Evolutionary conservation across 2,113 vertebrate genomes (phyloP), one percentile per base, ranked within the genome.

Genomic region (Galemys pyrenaicus): DNA sequence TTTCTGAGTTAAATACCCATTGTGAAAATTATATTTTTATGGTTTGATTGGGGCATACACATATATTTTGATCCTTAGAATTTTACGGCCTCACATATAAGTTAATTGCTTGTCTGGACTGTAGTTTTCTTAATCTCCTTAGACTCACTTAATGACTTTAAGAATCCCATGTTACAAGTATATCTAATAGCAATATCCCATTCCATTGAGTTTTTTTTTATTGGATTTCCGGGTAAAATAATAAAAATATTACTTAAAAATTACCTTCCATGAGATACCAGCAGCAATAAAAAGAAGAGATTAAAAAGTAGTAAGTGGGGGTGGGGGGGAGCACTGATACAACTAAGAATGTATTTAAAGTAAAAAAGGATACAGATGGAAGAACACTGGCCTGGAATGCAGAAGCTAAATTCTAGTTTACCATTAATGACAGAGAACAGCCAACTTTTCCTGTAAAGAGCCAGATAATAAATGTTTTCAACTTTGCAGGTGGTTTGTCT

Each of bases 181-280:
- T 67, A 88, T 67, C 30, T 75, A 56, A 62, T 9, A 81, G 26
- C 30, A 44, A 84, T 73, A n/a, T 80, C 20, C 19, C 1, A 37
- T n/a, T 87, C 8, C 49, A 81, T 41, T 67, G 62, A 22, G 16
- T 16, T 60, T 64, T 60, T n/a, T 90, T 79, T 17, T 74, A 24
- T 30, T 39, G 62, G 9, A 12, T 58, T 84, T 87, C n/a, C 75
- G 20, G 75, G 49, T 35, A 77, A 93, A 20, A 79, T 46, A 62
- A 88, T 91, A 12, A 85, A n/a, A 92, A 83, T 91, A 64, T 60
- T 74, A 79, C 39, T 58, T 73, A 37, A 79, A 95, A 83, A 81
- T 71, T 60, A 84, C 65, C 58, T 30, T 77, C 7, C 37, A 74
- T 65, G 32, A 82, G 8, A 8, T 54, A 67, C 15, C 64, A 78